Evolutionary conservation across 2,113 vertebrate species (phyloP), one percentile per base, ranked within the genome.

Genomic region (Morone chrysops): DNA sequence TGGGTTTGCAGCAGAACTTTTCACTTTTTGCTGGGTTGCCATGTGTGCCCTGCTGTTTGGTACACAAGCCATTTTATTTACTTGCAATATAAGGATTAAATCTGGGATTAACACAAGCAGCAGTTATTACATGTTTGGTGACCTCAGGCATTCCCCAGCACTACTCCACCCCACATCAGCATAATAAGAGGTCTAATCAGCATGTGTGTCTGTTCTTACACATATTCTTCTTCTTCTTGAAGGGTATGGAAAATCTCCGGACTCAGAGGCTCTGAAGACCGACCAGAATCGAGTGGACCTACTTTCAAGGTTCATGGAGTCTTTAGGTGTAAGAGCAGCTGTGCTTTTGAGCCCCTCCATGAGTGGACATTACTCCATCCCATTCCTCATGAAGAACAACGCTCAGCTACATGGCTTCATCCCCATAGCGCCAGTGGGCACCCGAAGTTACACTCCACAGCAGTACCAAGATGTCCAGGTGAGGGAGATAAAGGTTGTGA

Each of bases 301-400:
- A 45, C 94, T 99, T 57, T 93, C 93, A 14, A 94, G 40, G 2
- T 93, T 96, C 78, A 93, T 99, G 75, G 96, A 91, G 84, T 92
- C 96, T 17, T 89, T 99, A 92, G 86, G 92, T 5, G 90, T 97
- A 43, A 91, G 61, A 56, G 92, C 93, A 2, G 94, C 96, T 0
- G 96, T 99, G 62, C 90, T 99, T 1, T 43, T 99, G 91, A 98
- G 97, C 89, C 98, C 98, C 0, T 99, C 98, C 0, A 96, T 99
- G 96, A 99, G 98, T 0, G 98, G 98, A 43, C 96, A 90, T 81
- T 99, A 98, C 78, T 95, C 97, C 50, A 86, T 99, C 80, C 98
- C 98, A 4, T 97, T 98, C 87, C 95, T 99, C 59, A 93, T 99
- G 92, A 94, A 84, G 3, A 92, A 91, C 17, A 94, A 94, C 3